phyloP scores from a whole-genome alignment of 30 jellyfish, hydroid and myxozoan species.

The Turritopsis rubra region DNA sequence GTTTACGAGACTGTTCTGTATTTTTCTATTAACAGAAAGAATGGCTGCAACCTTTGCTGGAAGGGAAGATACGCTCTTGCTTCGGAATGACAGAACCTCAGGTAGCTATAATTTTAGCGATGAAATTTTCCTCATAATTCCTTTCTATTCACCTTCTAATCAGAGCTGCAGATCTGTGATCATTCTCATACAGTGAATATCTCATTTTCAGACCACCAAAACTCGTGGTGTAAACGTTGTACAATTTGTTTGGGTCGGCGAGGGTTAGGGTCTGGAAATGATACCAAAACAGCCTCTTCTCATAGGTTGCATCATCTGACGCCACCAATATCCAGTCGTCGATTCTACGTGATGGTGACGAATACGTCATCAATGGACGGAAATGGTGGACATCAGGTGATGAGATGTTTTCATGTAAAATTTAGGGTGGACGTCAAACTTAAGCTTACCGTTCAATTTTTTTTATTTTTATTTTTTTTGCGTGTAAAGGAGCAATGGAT shows the following conservation, averaged over 20 bases:
- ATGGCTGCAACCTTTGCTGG: slow-evolving; percentile 79
- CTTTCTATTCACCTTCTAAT: no score
- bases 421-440: not conserved
- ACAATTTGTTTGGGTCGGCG: not conserved
- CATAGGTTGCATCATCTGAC: slow-evolving; percentile 90
- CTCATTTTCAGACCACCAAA: no score
- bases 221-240: no score
- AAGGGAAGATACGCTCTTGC: slow-evolving; percentile 82
- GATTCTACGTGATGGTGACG: slow-evolving; percentile 66
- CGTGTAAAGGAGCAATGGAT: slow-evolving; percentile 80
- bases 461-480: not conserved
- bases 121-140: no score
- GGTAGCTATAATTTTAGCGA: not conserved
- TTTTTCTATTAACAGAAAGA: slow-evolving; percentile 33
- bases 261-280: no score
- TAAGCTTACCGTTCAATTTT: not conserved
- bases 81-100: slow-evolving; percentile 97
- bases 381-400: slow-evolving; percentile 97
- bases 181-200: no score
- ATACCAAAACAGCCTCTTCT: not conserved
- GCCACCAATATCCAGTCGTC: slow-evolving; percentile 91
- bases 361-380: slow-evolving; percentile 78
- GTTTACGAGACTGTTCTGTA: not conserved
- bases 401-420: not conserved
- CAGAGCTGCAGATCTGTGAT: no score